Evolutionary conservation across 2,797 vertebrate species (phyloP), one percentile per base, ranked within the genome.

Genomic region (Apogon hyalosoma): DNA sequence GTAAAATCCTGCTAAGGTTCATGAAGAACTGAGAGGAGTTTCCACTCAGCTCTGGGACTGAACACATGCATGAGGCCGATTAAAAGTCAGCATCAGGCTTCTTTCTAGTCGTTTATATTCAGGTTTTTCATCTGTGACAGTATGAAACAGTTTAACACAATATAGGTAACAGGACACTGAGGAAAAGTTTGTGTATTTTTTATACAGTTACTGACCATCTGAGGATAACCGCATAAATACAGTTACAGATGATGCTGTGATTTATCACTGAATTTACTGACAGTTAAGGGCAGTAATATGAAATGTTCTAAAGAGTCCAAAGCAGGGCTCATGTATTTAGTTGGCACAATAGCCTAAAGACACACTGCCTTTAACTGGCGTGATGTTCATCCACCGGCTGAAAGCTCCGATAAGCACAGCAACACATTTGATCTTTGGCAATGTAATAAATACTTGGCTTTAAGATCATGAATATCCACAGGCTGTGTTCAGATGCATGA

Each of bases 391-490:
- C 47, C 48, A 51, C 43, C 16, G 63, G 24, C 19, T 75, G 36
- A 54, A 75, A 67, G 28, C 14, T 55, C 52, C 58, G 18, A 62
- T 0, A 33, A 43, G 43, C n/a, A 33, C 2, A 21, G 8, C 7
- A 64, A 72, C 31, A 33, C 15, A 73, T 68, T 74, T 4, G 57
- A 59, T 63, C 19, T 42, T 63, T 52, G 51, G 46, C 33, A 57
- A 69, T 16, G 45, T 11, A 28, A 33, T 41, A 48, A 52, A 31
- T 28, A 7, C 39, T 16, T 46, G 1, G 19, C 33, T 16, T 31
- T 15, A 10, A 45, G 57, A 52, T 24, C 21, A 15, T 11, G 10
- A 33, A 11, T 19, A 2, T 54, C 36, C 2, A 21, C 54, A 13
- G 10, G 2, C 36, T 24, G 39, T 49, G 16, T 33, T 31, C 19